Base-by-base conservation (phyloP, 1,140 invertebrate species). In the Diuraphis noxia region DNA sequence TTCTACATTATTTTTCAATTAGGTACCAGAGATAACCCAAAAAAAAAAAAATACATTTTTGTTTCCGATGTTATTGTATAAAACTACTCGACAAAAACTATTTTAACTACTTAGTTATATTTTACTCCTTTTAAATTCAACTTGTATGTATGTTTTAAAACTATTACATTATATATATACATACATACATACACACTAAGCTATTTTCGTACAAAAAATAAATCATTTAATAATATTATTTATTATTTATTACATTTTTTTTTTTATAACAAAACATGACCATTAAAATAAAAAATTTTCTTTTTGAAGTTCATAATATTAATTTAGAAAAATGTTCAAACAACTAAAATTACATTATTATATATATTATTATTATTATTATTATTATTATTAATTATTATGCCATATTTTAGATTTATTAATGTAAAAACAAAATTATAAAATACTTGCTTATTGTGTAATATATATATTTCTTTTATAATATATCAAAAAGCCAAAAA, bases 201-300 rank as follows among this genome's bases (percentile, higher is more conserved):
- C 30, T 72, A n/a, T 72, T 72, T 43, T 21, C 21, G 4, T 85
- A 43, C 40, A 46, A 34, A 85, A 85, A 8, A 85, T 43, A n/a
- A 41, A 30, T 23, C n/a, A 21, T 88, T n/a, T 41, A 79, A 90
- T 90, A 90, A 90, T 81, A 81, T 82, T 52, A 38, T 91, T 82
- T 81, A 40, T 82, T 91, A 25, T 79, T 63, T 63, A 63, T 40
- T 40, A 89, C 23, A 49, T 49, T 30, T 88, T 79, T 88, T 38
- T 56, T 88, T 77, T 41, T 90, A 82, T 91, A 91, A 91, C 89
- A 91, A 91, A 82, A 49, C 77, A 91, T 90, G 46, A 90, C 46
- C 88, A 79, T 91, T 49, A 91, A 81, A 91, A 91, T 81, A 91
- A 82, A 90, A n/a, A 82, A 82, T 91, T 79, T 46, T 49, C 89